A percentile compares a stretch with the other conserved stretches of the same genome.
Evolutionary conservation across 1,140 invertebrate species (phyloP).

Genomic region (Pomacea maculata): DNA sequence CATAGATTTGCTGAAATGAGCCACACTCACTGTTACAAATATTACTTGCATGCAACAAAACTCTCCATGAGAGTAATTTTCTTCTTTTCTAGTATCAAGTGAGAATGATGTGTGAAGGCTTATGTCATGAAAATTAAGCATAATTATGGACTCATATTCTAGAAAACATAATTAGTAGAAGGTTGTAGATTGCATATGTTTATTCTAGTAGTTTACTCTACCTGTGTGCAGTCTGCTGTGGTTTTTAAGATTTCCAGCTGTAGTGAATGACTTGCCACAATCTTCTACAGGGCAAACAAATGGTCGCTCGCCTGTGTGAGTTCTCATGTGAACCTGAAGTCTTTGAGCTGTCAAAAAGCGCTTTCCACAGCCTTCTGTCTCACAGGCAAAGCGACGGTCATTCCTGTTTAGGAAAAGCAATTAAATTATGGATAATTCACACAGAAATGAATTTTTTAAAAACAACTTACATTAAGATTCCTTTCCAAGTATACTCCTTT

Average conservation of each 20-base stretch:
- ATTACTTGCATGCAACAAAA: no score
- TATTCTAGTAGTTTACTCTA: slow-evolving; percentile 7
- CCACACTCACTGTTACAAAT: no score
- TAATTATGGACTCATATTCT: background rate
- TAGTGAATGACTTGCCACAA: slow-evolving; percentile 56
- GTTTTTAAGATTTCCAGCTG: slow-evolving; percentile 55
- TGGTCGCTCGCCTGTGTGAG: slow-evolving; percentile 45
- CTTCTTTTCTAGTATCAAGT: no score
- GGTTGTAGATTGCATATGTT: background rate
- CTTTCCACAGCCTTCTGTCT: slow-evolving; percentile 44
- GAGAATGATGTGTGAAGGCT: no score
- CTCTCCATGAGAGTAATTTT: no score
- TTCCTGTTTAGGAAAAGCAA: slow-evolving; percentile 31
- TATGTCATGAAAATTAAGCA: no score
- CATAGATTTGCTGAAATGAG: no score
- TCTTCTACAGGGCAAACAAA: slow-evolving; percentile 39
- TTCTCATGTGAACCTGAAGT: slow-evolving; percentile 43
- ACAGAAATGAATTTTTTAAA: background rate
- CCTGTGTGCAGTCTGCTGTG: slow-evolving; percentile 55
- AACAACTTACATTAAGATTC: background rate
- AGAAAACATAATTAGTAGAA: background rate
- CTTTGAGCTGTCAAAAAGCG: slow-evolving; percentile 50
- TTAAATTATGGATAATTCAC: background rate
- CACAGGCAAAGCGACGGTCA: slow-evolving; percentile 42
- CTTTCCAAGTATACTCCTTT: background rate